Conservation (phyloP, 2,888 invertebrate genomes). For the Apodemia duryi region DNA sequence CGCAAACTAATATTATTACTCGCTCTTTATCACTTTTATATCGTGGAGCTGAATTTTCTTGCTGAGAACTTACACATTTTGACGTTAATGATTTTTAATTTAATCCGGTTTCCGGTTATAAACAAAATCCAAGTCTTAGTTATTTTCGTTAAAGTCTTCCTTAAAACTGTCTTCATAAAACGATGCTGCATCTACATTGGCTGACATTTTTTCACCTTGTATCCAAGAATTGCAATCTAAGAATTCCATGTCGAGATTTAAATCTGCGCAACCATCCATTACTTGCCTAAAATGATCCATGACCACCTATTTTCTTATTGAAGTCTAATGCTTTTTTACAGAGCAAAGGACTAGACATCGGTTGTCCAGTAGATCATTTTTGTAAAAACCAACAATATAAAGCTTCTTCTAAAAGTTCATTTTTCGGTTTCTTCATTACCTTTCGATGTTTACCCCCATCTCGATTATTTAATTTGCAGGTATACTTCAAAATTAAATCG, state of each 20-base stretch:
- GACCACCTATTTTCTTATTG: conserved; percentile 33
- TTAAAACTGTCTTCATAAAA: conserved; percentile 30
- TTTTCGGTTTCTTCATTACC: conserved; percentile 35
- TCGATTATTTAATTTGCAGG: too few species aligned
- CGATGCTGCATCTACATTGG: conserved; percentile 28
- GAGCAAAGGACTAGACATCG: conserved; percentile 34
- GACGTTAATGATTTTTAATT: conserved; percentile 29
- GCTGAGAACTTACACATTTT: conserved; percentile 28
- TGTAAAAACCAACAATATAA: conserved; percentile 36
- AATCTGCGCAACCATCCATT: conserved; percentile 35
- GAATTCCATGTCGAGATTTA: conserved; percentile 36
- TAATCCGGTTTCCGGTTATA: conserved; percentile 32
- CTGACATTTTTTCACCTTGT: conserved; percentile 33
- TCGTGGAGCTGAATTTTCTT: conserved; percentile 26
- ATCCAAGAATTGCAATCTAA: conserved; percentile 28
- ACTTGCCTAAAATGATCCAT: conserved; percentile 36
- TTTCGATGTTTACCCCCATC: conserved; percentile 33
- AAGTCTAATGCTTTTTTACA: conserved; percentile 36
- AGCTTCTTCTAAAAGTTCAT: conserved; percentile 36
- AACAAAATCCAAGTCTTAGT: conserved; percentile 31
- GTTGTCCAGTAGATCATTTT: conserved; percentile 34
- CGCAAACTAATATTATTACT: conserved; percentile 32
- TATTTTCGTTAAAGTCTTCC: conserved; percentile 23
- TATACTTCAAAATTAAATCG: too few species aligned
- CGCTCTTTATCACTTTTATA: conserved; percentile 27